phyloP scores from a whole-genome alignment of 2,113 vertebrate species.

The Paraplagusia blochii region DNA sequence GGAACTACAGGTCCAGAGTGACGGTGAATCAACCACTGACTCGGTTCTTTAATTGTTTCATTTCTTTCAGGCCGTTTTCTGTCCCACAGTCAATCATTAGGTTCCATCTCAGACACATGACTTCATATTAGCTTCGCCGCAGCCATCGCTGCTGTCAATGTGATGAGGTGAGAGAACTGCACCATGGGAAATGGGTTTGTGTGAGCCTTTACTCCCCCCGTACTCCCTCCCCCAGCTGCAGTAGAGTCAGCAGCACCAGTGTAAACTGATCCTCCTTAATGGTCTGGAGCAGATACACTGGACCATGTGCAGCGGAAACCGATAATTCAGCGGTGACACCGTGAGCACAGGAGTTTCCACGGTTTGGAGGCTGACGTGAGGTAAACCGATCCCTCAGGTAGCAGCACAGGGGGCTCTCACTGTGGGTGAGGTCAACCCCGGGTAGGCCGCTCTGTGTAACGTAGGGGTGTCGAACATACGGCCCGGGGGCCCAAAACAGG shows the following conservation, averaged over 20 bases:
- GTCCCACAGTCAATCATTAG: neutral
- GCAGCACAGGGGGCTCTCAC: constrained; percentile 19
- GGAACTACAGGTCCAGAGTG: neutral
- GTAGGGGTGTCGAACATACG: constrained; percentile 19
- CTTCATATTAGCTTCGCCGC: too few species aligned
- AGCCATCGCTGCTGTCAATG: too few species aligned
- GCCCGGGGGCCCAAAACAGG: too few species aligned
- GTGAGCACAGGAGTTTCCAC: constrained; percentile 57
- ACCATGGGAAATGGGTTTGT: neutral
- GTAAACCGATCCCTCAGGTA: constrained; percentile 67
- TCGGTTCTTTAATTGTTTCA: neutral
- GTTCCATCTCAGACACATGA: too few species aligned
- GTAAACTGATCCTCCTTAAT: constrained; percentile 72
- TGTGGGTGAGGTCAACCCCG: constrained; percentile 10
- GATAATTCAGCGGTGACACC: constrained; percentile 71
- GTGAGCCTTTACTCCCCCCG: constrained; percentile 54
- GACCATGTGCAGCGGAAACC: constrained; percentile 68
- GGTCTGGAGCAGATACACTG: constrained; percentile 64
- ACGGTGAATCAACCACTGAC: neutral
- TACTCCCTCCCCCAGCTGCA: constrained; percentile 58
- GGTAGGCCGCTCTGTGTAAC: constrained; percentile 32
- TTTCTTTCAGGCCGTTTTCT: neutral
- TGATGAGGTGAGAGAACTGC: too few species aligned
- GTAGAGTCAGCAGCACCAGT: constrained; percentile 51
- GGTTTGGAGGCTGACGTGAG: constrained; percentile 62